phyloP scores from a whole-genome alignment of 37 sponge, comb jelly and placozoan genomes.

The Ephydatia muelleri region DNA sequence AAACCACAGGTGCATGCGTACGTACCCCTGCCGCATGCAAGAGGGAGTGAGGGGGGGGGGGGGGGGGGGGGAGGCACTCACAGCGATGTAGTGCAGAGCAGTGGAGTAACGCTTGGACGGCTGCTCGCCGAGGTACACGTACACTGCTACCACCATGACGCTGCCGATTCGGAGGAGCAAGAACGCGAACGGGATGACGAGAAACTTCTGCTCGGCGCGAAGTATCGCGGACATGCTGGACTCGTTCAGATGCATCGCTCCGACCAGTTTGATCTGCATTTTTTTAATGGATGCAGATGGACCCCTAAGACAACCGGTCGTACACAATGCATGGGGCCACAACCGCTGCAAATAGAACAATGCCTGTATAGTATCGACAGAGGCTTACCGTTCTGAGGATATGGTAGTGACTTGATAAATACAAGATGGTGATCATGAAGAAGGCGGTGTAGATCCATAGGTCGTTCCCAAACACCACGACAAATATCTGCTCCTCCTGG shows the following conservation, averaged over 20 bases:
- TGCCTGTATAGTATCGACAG: not conserved
- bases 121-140: constrained; percentile 23
- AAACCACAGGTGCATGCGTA: no score
- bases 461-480: constrained; percentile 62
- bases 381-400: constrained; percentile 34
- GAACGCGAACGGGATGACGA: constrained; percentile 57
- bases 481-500: constrained; percentile 3
- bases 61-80: not conserved
- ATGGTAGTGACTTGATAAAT: constrained; percentile 47
- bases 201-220: constrained; percentile 57
- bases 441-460: constrained; percentile 71
- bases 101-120: constrained; percentile 3
- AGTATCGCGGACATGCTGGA: not conserved
- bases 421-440: constrained; percentile 60
- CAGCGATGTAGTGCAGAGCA: constrained; percentile 12
- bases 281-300: not conserved
- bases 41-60: no score
- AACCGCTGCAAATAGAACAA: no score
- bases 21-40: no score
- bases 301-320: no score
- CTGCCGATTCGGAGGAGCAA: constrained; percentile 52
- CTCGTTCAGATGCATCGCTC: not conserved
- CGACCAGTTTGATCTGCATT: not conserved
- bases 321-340: no score
- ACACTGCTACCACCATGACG: constrained; percentile 24